Percentiles rank a stretch among this genome's conserved stretches.
Conservation (phyloP, 2,113 vertebrate genomes). For the Nannobrachium achirus region DNA sequence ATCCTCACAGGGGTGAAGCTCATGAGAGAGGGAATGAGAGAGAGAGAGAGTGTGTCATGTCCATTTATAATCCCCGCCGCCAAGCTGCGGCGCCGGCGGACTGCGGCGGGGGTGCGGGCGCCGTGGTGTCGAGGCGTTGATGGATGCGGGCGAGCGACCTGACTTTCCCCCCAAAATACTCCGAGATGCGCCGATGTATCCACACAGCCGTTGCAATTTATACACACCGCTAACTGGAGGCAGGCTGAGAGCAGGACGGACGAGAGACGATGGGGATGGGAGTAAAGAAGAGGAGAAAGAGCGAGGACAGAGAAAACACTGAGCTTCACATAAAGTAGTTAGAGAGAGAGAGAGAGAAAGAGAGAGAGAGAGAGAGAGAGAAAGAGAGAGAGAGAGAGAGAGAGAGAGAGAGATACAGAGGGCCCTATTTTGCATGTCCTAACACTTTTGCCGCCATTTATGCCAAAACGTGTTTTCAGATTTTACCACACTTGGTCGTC, state of each 20-base stretch:
- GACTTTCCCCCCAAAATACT: constrained; percentile 45
- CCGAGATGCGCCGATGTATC: constrained; percentile 49
- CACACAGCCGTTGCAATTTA: constrained; percentile 53
- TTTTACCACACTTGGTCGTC: too few species aligned
- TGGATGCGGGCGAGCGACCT: constrained; percentile 54
- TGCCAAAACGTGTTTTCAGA: too few species aligned
- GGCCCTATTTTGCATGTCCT: too few species aligned
- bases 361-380: background rate
- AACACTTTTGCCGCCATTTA: too few species aligned
- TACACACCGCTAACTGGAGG: constrained; percentile 24
- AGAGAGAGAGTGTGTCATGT: constrained; percentile 59
- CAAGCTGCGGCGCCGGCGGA: constrained; percentile 56
- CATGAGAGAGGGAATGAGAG: constrained; percentile 51
- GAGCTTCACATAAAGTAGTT: too few species aligned
- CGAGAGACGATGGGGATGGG: constrained; percentile 37
- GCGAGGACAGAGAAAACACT: background rate
- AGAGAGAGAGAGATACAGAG: constrained; percentile 22
- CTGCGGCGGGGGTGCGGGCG: background rate
- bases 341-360: constrained; percentile 22
- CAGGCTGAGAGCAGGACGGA: constrained; percentile 22
- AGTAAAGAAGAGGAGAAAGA: constrained; percentile 35
- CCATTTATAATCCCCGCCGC: constrained; percentile 68
- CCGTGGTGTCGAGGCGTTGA: constrained; percentile 23
- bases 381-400: background rate
- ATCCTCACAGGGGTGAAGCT: constrained; percentile 26